phyloP scores from a whole-genome alignment of 1,140 invertebrate species.

The Polyergus mexicanus region DNA sequence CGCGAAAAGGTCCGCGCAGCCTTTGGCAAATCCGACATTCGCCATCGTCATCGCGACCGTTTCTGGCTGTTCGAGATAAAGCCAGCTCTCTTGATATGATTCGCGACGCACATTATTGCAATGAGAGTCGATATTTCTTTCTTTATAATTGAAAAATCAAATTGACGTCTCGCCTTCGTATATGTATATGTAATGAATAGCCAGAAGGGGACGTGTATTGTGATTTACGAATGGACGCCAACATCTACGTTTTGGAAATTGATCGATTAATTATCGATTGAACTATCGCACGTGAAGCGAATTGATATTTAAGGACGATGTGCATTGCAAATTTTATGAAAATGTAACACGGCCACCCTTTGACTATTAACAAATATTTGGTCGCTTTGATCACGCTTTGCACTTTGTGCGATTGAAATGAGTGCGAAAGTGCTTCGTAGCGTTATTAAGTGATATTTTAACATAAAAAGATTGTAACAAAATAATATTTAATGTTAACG shows the following conservation, averaged over 20 bases:
- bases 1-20: constrained; percentile 80
- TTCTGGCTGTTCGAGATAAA: constrained; percentile 11
- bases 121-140: neutral
- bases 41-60: constrained; percentile 24
- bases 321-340: neutral
- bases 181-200: neutral
- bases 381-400: neutral
- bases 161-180: neutral
- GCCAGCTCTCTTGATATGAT: constrained; percentile 9
- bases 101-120: no score
- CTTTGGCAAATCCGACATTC: constrained; percentile 69
- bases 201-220: neutral
- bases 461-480: no score
- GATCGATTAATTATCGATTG: constrained; percentile 28
- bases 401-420: neutral
- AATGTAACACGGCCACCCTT: neutral
- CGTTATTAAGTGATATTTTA: neutral
- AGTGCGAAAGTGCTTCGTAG: neutral
- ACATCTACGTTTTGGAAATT: constrained; percentile 37
- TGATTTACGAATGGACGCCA: constrained; percentile 1
- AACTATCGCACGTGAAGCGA: neutral
- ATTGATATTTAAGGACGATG: neutral
- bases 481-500: neutral
- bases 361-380: neutral
- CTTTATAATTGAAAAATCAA: constrained; percentile 23